These are phyloP conservation scores for Naja naja DNA, from an alignment of 2,113 vertebrate species.

Conservation along the genomic window DNA sequence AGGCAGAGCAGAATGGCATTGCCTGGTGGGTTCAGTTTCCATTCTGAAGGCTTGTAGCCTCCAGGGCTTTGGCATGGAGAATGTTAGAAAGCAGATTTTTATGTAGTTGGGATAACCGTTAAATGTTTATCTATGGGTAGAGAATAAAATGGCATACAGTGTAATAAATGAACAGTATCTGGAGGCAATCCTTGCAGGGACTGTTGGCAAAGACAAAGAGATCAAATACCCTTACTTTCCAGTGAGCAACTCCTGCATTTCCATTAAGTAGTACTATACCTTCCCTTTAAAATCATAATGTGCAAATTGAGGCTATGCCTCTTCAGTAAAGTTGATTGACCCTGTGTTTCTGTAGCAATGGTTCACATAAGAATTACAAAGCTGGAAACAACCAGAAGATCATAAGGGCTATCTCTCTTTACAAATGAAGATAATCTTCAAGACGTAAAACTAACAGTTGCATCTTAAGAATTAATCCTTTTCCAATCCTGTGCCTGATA, in stretches of 20 bases:
- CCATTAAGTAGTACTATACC: background rate
- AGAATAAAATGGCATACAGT: background rate
- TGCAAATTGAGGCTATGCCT: background rate
- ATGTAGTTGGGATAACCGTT: background rate
- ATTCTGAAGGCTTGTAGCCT: background rate
- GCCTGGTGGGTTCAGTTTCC: background rate
- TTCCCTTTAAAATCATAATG: background rate
- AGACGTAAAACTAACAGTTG: background rate
- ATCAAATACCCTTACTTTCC: background rate
- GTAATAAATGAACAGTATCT: background rate
- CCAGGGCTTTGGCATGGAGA: background rate
- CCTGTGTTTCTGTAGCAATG: background rate
- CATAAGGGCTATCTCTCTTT: background rate
- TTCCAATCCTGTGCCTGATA: background rate
- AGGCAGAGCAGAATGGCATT: background rate
- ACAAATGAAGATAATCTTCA: background rate
- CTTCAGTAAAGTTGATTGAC: background rate
- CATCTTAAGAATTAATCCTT: background rate
- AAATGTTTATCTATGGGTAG: background rate
- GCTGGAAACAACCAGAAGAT: background rate
- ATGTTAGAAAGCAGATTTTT: background rate
- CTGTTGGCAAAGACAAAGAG: background rate
- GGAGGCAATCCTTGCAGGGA: background rate
- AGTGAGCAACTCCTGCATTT: background rate
- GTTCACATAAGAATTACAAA: background rate